Evolutionary conservation across 2,888 invertebrate species (phyloP), one percentile per base, ranked within the genome.

Genomic region (Melanchra persicariae): DNA sequence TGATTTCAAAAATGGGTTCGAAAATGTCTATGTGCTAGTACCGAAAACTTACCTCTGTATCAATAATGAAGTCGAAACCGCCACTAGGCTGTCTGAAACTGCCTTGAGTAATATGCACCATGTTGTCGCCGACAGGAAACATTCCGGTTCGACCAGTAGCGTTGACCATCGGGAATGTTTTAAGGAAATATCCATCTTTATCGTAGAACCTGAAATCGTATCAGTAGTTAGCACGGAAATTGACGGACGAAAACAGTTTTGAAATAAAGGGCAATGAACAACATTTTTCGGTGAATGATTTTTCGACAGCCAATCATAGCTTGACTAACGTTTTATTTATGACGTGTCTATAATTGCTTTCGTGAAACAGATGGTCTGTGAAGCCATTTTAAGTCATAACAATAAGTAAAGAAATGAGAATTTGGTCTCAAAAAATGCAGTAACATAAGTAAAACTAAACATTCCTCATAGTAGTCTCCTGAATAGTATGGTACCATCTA

Each of bases 401-500:
- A 19, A 19, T 47, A 47, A 8, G 4, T n/a, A 47, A 24, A 49
- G 1, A 5, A 17, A 10, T 4, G 8, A 24, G 5, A 12, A 12
- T 22, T 24, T 5, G 12, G 0, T 9, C 0, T 24, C 1, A 49
- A 15, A 24, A 12, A 24, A 6, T 49, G 24, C 1, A 3, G 1
- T 24, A 52, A 24, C 7, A 24, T 24, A 24, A 61, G 2, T 17
- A n/a, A 49, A 37, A 62, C 8, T 8, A 40, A 68, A 73, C 74
- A 15, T 61, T 91, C 91, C 90, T 90, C 30, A 90, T 49, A 22
- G 64, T 77, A 17, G 87, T 85, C 47, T 89, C 88, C 43, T 89
- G 91, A 26, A 88, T 72, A 0, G 84, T 86, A 59, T 91, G 91
- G 7, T 83, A 81, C 88, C 88, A 89, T 49, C 91, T 84, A 2